These are phyloP conservation scores for Drosophila suboccidentalis DNA, from an alignment of 2,888 invertebrate species.

Conservation along the genomic window DNA sequence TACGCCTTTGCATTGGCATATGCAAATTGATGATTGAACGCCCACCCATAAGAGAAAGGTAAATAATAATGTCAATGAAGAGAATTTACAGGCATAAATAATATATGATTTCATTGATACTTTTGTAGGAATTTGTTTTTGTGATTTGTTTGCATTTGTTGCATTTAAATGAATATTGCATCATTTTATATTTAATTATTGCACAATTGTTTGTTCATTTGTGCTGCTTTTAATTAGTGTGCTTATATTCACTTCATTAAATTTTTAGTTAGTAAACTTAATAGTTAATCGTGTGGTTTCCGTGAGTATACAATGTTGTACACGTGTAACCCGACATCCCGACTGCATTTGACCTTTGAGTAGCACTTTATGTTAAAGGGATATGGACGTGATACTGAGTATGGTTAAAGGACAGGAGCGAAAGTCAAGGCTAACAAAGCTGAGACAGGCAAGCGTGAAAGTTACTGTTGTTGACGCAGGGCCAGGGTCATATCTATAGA, in stretches of 20 bases:
- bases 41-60: not conserved
- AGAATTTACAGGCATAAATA: constrained; percentile 10
- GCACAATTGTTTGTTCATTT: not conserved
- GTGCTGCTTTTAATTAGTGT: constrained; percentile 5
- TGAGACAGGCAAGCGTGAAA: constrained; percentile 53
- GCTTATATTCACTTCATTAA: constrained; percentile 18
- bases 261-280: constrained; percentile 20
- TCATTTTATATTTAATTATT: constrained; percentile 16
- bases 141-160: constrained; percentile 4
- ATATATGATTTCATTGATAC: constrained; percentile 11
- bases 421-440: constrained; percentile 64
- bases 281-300: not conserved
- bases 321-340: not conserved
- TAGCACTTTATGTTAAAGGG: constrained; percentile 6
- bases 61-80: constrained; percentile 9
- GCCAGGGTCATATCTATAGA: constrained; percentile 64
- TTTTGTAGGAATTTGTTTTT: constrained; percentile 10
- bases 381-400: not conserved
- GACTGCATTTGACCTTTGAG: constrained; percentile 35
- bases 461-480: constrained; percentile 66
- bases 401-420: constrained; percentile 27
- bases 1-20: constrained; percentile 15
- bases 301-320: not conserved
- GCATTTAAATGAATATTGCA: constrained; percentile 16
- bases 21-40: constrained; percentile 33